A percentile compares a stretch with the other conserved stretches of the same genome.
phyloP scores from a whole-genome alignment of 1,140 invertebrate species.

The Spodoptera litura region DNA sequence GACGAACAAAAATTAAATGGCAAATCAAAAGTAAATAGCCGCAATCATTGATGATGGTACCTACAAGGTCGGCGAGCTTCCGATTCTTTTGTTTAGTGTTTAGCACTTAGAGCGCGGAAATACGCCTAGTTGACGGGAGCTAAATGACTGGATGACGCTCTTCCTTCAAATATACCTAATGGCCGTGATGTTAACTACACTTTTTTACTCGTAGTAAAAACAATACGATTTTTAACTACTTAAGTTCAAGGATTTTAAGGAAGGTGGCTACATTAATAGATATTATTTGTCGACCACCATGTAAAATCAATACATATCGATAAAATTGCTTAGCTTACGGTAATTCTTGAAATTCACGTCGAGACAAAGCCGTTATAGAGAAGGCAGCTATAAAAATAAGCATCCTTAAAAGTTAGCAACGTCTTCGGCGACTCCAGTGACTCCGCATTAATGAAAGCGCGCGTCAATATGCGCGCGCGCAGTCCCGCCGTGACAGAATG shows the following conservation, averaged over 20 bases:
- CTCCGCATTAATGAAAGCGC: conserved; percentile 73
- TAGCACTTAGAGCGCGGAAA: conserved; percentile 77
- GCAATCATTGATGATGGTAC: conserved; percentile 60
- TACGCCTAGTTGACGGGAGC: conserved; percentile 79
- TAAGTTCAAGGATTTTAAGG: conserved; percentile 58
- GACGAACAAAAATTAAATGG: conserved; percentile 32
- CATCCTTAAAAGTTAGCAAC: conserved; percentile 59
- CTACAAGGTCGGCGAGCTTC: conserved; percentile 73
- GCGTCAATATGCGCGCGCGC: conserved; percentile 79
- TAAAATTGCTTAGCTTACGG: conserved; percentile 33
- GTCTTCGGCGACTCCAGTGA: conserved; percentile 59
- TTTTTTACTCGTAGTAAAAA: conserved; percentile 68
- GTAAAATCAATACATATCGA: conserved; percentile 21
- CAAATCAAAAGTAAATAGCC: conserved; percentile 49
- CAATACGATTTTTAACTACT: conserved; percentile 64
- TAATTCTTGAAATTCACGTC: conserved; percentile 50
- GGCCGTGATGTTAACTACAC: conserved; percentile 64
- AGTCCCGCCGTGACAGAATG: conserved; percentile 81
- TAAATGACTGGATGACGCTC: conserved; percentile 78
- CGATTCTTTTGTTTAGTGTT: conserved; percentile 78
- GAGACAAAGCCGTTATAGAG: conserved; percentile 53
- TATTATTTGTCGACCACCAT: background rate
- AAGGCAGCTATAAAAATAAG: conserved; percentile 62
- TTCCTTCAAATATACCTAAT: conserved; percentile 61
- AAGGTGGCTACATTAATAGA: conserved; percentile 1